Evolutionary conservation across 2,888 invertebrate species (phyloP), one percentile per base, ranked within the genome.

Genomic region (Hylaea fasciaria): DNA sequence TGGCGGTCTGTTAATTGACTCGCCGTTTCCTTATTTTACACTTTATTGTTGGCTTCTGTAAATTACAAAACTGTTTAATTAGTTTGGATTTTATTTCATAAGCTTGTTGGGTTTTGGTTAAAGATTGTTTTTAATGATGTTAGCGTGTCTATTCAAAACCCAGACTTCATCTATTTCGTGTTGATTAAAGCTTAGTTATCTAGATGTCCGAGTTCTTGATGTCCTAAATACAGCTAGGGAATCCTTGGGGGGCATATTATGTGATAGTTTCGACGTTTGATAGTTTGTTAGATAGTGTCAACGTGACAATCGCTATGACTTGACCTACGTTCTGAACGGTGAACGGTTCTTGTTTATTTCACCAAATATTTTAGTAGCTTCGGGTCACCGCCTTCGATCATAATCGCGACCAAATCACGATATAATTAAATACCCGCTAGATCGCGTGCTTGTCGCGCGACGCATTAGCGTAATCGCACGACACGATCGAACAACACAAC

Each of bases 401-500:
- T n/a, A 55, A 62, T 51, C 29, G 14, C 45, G 44, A 40, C 51
- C 46, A 54, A 49, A 57, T 52, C 41, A 16, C 53, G 29, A 11
- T 43, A 11, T 51, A 47, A 55, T 57, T 49, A 53, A 43, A 29
- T 47, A 29, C 41, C 32, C 28, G 14, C 11, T 2, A 51, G 1
- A 11, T 62, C 41, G 62, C 62, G 62, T 62, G 62, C 53, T 35
- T 13, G 51, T 29, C 44, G 49, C 51, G 55, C 46, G 66, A 54
- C 51, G 48, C 62, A 65, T 59, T 50, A 51, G 1, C 51, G 43
- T 44, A 40, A 73, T 70, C 68, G 57, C 61, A 39, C 67, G 68
- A 69, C 72, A 70, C 70, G 64, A 70, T 76, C 71, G 49, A 22
- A 57, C 14, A 47, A 37, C 13, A 47, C 29, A n/a, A 11, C 5